Base-by-base conservation (phyloP, 2,113 vertebrate genomes). In the Antechinus flavipes region DNA sequence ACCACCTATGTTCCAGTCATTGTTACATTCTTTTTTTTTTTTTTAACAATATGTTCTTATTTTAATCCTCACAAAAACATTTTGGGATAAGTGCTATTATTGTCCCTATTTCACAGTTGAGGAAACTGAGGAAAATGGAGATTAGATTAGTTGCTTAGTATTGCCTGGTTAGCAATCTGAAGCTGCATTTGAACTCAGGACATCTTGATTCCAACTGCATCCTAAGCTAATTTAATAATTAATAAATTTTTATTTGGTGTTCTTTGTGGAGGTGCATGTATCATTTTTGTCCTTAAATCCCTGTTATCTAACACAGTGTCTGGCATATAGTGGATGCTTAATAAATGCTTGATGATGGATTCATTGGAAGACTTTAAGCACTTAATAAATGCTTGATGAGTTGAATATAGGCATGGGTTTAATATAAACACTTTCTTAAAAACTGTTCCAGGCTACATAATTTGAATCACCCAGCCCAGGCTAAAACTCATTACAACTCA, bases 401-500 rank as follows among this genome's bases (percentile, higher is more conserved):
- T n/a, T n/a, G 27, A 42, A 84, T 76, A 8, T 22, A 84, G n/a
- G 0, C 35, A 93, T 26, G 22, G n/a, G 22, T 91, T 95, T 91
- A 90, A 52, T 12, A 93, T 92, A 23, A 49, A 30, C 35, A 58
- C 4, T 22, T 24, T 89, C 55, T 93, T 53, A 16, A 84, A 54
- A 26, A 1, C 50, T 90, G 94, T 97, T 90, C 54, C 90, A 24
- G 94, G 76, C 27, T 56, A 54, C 26, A 95, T 55, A n/a, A 8
- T 93, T 93, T 94, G 90, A 42, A 93, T 93, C 93, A 46, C 91
- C 49, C 50, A 97, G 94, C 91, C 84, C 90, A 25, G 93, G 26
- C 91, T 96, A 95, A 97, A 98, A 96, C 96, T 97, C 97, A 98
- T 97, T 96, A 96, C 58, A 95, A 95, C 96, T 98, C 95, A 91